A percentile compares a stretch with the other conserved stretches of the same genome.
Evolutionary conservation across 2,888 invertebrate species (phyloP).

Genomic region (Agonopterix subpropinquella): DNA sequence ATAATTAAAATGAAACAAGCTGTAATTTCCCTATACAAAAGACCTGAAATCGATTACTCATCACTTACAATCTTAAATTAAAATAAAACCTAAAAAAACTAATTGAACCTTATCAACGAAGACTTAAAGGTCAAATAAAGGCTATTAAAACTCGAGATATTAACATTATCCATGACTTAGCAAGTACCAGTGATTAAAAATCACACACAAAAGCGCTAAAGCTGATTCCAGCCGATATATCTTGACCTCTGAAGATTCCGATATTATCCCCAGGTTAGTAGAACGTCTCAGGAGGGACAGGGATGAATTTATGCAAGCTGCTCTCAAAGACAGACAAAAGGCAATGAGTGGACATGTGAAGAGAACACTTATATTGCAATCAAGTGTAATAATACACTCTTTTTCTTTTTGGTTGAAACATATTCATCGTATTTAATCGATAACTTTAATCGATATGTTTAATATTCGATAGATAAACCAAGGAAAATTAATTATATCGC

Average conservation of each 20-base stretch:
- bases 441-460: too few species aligned
- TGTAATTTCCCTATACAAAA: constrained; percentile 21
- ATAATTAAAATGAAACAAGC: constrained; percentile 15
- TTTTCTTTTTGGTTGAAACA: too few species aligned
- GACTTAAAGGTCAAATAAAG: neutral
- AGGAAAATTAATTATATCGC: too few species aligned
- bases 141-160: too few species aligned
- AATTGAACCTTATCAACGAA: too few species aligned
- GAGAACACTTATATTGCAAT: too few species aligned
- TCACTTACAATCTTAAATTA: constrained; percentile 20
- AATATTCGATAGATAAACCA: too few species aligned
- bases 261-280: constrained; percentile 1
- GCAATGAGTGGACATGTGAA: constrained; percentile 13
- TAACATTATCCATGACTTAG: constrained; percentile 23
- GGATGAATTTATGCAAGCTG: neutral
- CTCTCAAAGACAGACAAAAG: constrained; percentile 17
- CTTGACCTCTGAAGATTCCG: constrained; percentile 14
- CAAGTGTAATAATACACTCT: too few species aligned
- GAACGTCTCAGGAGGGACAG: neutral
- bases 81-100: neutral
- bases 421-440: too few species aligned
- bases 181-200: constrained; percentile 40
- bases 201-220: constrained; percentile 27
- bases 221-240: constrained; percentile 13
- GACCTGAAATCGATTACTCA: constrained; percentile 37